Conservation (phyloP, 1,140 invertebrate species). For the Megalonaias nervosa region DNA sequence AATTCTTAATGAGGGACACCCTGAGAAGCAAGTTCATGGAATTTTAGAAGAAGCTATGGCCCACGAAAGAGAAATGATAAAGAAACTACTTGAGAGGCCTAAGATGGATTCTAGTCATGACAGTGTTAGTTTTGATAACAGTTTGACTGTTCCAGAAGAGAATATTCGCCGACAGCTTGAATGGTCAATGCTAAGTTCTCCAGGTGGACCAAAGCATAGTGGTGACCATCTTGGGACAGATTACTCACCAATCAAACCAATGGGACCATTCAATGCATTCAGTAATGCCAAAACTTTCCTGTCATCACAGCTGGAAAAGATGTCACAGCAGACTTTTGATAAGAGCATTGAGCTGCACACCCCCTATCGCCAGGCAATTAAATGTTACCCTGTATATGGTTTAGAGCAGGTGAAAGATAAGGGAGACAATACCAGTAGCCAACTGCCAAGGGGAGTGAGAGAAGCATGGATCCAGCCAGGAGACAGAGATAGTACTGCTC, state of each 20-base stretch:
- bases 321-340: slow-evolving; percentile 57
- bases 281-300: slow-evolving; percentile 56
- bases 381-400: slow-evolving; percentile 59
- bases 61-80: slow-evolving; percentile 48
- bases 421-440: background rate
- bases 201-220: slow-evolving; percentile 30
- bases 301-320: slow-evolving; percentile 58
- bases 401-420: slow-evolving; percentile 22
- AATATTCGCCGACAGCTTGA: slow-evolving; percentile 56
- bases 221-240: slow-evolving; percentile 28
- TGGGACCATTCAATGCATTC: slow-evolving; percentile 43
- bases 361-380: slow-evolving; percentile 46
- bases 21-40: slow-evolving; percentile 54
- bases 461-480: background rate
- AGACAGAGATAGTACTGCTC: background rate
- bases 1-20: slow-evolving; percentile 51
- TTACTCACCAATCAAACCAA: slow-evolving; percentile 9
- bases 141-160: slow-evolving; percentile 42
- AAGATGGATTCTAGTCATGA: slow-evolving; percentile 49
- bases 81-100: slow-evolving; percentile 35
- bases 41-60: slow-evolving; percentile 54
- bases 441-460: slow-evolving; percentile 10
- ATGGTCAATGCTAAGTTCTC: slow-evolving; percentile 57
- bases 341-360: slow-evolving; percentile 56
- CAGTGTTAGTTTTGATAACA: slow-evolving; percentile 35